A percentile compares a stretch with the other conserved stretches of the same genome.
phyloP scores from a whole-genome alignment of 2,113 vertebrate species.

The Festucalex cinctus region DNA sequence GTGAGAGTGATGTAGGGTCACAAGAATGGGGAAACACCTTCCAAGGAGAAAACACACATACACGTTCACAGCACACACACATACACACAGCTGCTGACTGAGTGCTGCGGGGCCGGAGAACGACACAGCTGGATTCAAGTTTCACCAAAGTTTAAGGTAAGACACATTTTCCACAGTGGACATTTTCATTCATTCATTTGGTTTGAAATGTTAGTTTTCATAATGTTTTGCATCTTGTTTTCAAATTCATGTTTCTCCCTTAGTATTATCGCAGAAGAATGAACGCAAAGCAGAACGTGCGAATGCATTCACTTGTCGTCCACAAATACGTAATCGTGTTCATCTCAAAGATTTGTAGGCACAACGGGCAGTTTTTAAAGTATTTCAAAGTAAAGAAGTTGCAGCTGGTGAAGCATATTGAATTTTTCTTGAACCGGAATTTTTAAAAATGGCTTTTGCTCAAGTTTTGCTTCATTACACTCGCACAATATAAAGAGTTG shows the following conservation, averaged over 20 bases:
- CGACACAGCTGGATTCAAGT: slow-evolving; percentile 25
- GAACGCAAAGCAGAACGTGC: background rate
- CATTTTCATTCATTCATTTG: background rate
- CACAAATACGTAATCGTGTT: slow-evolving; percentile 3
- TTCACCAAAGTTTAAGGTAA: slow-evolving; percentile 53
- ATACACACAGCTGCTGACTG: slow-evolving; percentile 30
- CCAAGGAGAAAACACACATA: slow-evolving; percentile 62
- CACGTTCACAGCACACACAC: slow-evolving; percentile 41
- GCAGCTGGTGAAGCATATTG: too few relatives aligned
- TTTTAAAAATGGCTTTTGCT: background rate
- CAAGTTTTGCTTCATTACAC: background rate
- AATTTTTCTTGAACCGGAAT: background rate
- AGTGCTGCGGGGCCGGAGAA: slow-evolving; percentile 31
- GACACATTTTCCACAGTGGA: background rate
- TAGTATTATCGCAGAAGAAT: background rate
- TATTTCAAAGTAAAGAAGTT: background rate
- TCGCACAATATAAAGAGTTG: background rate
- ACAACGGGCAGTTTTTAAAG: background rate
- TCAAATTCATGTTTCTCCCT: background rate
- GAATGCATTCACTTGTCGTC: background rate
- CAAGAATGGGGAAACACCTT: slow-evolving; percentile 72
- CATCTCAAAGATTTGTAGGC: slow-evolving; percentile 9
- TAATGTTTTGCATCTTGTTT: background rate
- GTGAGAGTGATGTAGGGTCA: slow-evolving; percentile 64
- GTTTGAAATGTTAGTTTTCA: background rate